phyloP scores from a whole-genome alignment of 2,113 vertebrate species.

The Cephalopterus ornatus region DNA sequence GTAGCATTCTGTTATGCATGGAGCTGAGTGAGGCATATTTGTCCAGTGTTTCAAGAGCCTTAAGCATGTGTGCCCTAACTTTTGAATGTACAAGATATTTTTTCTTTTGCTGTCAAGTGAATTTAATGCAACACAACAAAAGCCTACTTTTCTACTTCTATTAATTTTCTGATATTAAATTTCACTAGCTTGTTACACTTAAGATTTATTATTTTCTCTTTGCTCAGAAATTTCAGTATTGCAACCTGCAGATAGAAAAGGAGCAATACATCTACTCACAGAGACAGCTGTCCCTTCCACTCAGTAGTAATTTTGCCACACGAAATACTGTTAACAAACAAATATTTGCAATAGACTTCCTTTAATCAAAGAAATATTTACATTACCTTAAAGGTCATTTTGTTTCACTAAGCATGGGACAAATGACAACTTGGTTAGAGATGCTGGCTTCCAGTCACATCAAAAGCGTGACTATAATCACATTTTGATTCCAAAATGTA shows the following conservation, averaged over 20 bases:
- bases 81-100: slow-evolving; percentile 69
- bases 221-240: neutral
- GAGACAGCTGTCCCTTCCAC: neutral
- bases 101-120: slow-evolving; percentile 42
- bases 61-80: slow-evolving; percentile 77
- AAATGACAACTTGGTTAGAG: slow-evolving; percentile 35
- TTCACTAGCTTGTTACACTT: slow-evolving; percentile 1
- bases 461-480: slow-evolving; percentile 25
- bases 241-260: neutral
- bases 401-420: slow-evolving; percentile 32
- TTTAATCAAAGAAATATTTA: neutral
- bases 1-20: slow-evolving; percentile 76
- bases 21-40: slow-evolving; percentile 63
- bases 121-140: slow-evolving; percentile 35
- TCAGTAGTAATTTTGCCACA: neutral
- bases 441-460: slow-evolving; percentile 1
- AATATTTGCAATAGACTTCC: slow-evolving; percentile 1
- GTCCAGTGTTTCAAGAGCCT: slow-evolving; percentile 74
- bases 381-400: slow-evolving; percentile 30
- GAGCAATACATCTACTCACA: neutral
- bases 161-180: slow-evolving; percentile 49
- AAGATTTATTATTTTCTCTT: neutral
- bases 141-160: slow-evolving; percentile 57
- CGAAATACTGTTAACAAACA: slow-evolving; percentile 8
- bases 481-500: slow-evolving; percentile 45